These are phyloP conservation scores for Pardalotus punctatus DNA, from an alignment of 2,113 vertebrate genomes.

Conservation along the genomic window DNA sequence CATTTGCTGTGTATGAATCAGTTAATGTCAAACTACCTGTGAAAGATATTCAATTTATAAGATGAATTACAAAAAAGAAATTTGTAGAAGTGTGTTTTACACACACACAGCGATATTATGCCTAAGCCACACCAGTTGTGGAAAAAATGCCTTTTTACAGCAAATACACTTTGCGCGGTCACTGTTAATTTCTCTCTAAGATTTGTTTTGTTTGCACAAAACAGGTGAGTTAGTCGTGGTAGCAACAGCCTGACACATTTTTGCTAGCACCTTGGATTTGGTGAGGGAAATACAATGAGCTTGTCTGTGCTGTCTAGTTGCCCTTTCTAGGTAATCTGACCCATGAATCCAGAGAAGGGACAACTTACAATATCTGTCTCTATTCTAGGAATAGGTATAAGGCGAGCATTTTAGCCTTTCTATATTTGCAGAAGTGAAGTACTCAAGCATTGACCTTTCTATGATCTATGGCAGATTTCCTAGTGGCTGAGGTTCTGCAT, in stretches of 20 bases:
- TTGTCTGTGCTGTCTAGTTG: slow-evolving; percentile 53
- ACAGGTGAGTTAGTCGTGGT: neutral
- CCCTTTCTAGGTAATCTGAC: slow-evolving; percentile 57
- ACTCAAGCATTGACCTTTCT: slow-evolving; percentile 51
- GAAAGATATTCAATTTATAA: neutral
- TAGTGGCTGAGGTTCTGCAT: slow-evolving; percentile 18
- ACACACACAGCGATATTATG: slow-evolving; percentile 18
- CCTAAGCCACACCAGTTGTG: slow-evolving; percentile 40
- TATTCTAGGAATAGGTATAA: slow-evolving; percentile 84
- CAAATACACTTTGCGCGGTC: slow-evolving; percentile 18
- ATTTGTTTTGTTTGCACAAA: slow-evolving; percentile 51
- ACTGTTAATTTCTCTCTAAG: slow-evolving; percentile 48
- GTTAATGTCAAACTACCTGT: slow-evolving; percentile 18
- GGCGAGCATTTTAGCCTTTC: slow-evolving; percentile 70
- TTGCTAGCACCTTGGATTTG: slow-evolving; percentile 33
- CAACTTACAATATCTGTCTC: slow-evolving; percentile 71
- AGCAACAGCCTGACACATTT: slow-evolving; percentile 21
- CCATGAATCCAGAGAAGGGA: slow-evolving; percentile 71
- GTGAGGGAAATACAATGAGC: slow-evolving; percentile 5
- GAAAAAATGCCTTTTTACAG: slow-evolving; percentile 49
- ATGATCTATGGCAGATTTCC: slow-evolving; percentile 37
- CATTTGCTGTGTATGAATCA: slow-evolving; percentile 6
- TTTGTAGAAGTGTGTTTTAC: slow-evolving; percentile 38
- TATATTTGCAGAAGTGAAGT: slow-evolving; percentile 65
- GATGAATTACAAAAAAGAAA: neutral